These are phyloP conservation scores for Archivesica marissinica DNA, from an alignment of 1,140 invertebrate genomes.

Conservation along the genomic window DNA sequence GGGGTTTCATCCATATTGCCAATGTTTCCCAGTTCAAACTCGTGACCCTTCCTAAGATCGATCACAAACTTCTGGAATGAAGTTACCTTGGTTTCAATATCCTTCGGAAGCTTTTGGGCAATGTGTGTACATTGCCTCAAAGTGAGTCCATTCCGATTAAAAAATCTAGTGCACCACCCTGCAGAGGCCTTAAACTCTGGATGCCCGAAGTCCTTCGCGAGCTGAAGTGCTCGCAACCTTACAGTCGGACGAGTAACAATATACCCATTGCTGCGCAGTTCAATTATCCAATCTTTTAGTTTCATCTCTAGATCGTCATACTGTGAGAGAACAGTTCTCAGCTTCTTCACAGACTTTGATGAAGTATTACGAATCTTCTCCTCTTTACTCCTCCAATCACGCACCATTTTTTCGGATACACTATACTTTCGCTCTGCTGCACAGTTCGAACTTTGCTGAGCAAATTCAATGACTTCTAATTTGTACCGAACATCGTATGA, in stretches of 20 bases:
- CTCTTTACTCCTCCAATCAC: conserved; percentile 24
- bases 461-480: too few relatives aligned
- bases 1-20: conserved; percentile 72
- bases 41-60: conserved; percentile 45
- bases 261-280: background rate
- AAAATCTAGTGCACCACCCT: conserved; percentile 63
- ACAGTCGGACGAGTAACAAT: conserved; percentile 2
- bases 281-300: background rate
- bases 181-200: background rate
- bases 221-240: background rate
- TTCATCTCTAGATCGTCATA: conserved; percentile 9
- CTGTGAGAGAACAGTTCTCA: conserved; percentile 5
- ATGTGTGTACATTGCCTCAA: conserved; percentile 66
- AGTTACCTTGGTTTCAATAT: conserved; percentile 52
- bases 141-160: conserved; percentile 44
- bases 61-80: conserved; percentile 60
- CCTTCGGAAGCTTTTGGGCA: conserved; percentile 64
- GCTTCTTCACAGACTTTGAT: conserved; percentile 2
- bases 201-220: too few relatives aligned
- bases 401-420: conserved; percentile 34
- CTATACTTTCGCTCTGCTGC: conserved; percentile 48
- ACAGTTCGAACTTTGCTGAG: conserved; percentile 33
- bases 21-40: conserved; percentile 35
- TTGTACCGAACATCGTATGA: too few relatives aligned
- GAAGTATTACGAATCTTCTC: background rate